Evolutionary conservation across 2,888 invertebrate genomes (phyloP).

Genomic region (Apamea crenata): DNA sequence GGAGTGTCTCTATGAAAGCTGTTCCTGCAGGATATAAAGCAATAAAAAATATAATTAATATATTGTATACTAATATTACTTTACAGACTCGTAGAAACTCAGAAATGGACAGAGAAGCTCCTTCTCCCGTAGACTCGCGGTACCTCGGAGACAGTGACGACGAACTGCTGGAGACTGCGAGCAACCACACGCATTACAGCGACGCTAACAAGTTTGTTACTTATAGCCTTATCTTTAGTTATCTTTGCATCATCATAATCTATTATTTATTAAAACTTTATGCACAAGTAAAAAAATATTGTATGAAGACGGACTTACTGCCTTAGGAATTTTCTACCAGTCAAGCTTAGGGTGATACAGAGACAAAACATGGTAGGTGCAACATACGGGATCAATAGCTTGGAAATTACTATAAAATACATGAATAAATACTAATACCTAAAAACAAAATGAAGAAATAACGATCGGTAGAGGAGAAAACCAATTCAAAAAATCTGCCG

Average conservation of each 20-base stretch:
- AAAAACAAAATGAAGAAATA: too few species aligned
- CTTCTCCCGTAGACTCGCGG: slow-evolving; percentile 82
- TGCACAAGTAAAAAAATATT: too few species aligned
- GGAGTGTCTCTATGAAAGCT: background rate
- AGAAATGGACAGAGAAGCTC: slow-evolving; percentile 66
- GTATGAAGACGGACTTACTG: too few species aligned
- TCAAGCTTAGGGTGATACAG: too few species aligned
- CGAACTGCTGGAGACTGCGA: slow-evolving; percentile 83
- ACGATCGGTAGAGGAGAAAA: too few species aligned
- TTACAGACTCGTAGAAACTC: slow-evolving; percentile 72
- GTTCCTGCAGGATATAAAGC: background rate
- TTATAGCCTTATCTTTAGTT: background rate
- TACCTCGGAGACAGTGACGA: slow-evolving; percentile 84
- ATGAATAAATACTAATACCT: too few species aligned
- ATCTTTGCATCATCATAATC: background rate
- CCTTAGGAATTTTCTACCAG: too few species aligned
- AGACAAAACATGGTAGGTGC: too few species aligned
- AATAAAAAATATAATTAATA: background rate
- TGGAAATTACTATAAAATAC: too few species aligned
- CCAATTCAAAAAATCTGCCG: rapidly evolving
- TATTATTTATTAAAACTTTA: background rate
- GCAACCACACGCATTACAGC: slow-evolving; percentile 86
- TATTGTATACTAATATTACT: background rate
- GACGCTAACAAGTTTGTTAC: slow-evolving; percentile 78
- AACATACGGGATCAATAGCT: too few species aligned